Percentiles rank a stretch among this genome's conserved stretches.
Evolutionary conservation across 2,797 vertebrate genomes (phyloP).

Genomic region (Oryzias dopingdopingensis): DNA sequence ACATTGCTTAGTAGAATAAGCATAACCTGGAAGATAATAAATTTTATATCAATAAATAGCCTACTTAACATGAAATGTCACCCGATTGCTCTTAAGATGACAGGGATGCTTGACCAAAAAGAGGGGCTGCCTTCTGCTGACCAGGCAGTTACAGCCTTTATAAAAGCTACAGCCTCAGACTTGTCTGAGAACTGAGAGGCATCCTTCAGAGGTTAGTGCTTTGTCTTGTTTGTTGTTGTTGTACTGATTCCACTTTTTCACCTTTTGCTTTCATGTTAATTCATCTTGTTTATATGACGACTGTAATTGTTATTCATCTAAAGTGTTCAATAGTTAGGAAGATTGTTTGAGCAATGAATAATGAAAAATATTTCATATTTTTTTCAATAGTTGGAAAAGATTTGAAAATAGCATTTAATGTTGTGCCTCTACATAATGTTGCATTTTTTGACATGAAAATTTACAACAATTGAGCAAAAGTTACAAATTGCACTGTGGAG

Average conservation of each 20-base stretch:
- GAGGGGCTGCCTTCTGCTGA: slow-evolving; percentile 53
- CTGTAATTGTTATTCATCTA: background rate
- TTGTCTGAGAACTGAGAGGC: slow-evolving; percentile 47
- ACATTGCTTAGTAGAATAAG: background rate
- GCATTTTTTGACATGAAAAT: too few species aligned
- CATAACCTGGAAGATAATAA: background rate
- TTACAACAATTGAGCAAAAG: background rate
- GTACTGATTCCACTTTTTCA: background rate
- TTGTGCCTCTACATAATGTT: too few species aligned
- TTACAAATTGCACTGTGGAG: background rate
- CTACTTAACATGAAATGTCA: slow-evolving; percentile 20
- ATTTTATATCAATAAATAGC: slow-evolving; percentile 27
- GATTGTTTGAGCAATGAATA: background rate
- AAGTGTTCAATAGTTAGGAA: background rate
- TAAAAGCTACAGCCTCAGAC: slow-evolving; percentile 56
- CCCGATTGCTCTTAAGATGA: slow-evolving; percentile 45
- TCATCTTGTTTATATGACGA: background rate
- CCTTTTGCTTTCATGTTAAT: background rate
- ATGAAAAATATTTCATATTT: too few species aligned
- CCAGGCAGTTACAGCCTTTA: slow-evolving; percentile 43
- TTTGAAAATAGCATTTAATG: too few species aligned
- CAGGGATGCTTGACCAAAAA: slow-evolving; percentile 71
- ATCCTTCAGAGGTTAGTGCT: slow-evolving; percentile 58
- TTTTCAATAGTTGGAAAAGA: too few species aligned
- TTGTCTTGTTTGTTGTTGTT: slow-evolving; percentile 13